Evolutionary conservation across 2,888 invertebrate species (phyloP).

Genomic region (Nemoura dubitans): DNA sequence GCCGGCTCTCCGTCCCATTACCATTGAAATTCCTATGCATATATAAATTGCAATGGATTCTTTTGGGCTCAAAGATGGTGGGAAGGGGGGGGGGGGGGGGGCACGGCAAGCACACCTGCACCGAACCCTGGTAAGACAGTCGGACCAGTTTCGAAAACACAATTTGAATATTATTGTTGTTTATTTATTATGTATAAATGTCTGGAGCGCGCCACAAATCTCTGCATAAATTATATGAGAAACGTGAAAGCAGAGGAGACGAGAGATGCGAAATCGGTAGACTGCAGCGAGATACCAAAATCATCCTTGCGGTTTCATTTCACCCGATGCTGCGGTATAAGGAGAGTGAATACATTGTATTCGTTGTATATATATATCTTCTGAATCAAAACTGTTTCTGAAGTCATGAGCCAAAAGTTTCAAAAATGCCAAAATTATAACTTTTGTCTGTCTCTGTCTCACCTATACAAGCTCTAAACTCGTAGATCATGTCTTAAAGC

Average conservation of each 20-base stretch:
- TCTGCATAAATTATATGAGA: neutral
- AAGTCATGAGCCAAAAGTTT: too few relatives aligned
- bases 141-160: neutral
- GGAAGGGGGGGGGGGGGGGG: neutral
- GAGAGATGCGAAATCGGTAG: too few relatives aligned
- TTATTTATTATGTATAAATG: conserved; percentile 3
- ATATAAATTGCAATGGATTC: conserved; percentile 12
- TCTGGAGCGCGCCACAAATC: neutral
- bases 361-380: too few relatives aligned
- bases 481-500: too few relatives aligned
- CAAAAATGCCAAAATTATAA: too few relatives aligned
- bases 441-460: too few relatives aligned
- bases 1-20: neutral
- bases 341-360: too few relatives aligned
- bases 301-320: too few relatives aligned
- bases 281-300: too few relatives aligned
- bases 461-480: too few relatives aligned
- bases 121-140: neutral
- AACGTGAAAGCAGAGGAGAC: neutral
- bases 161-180: conserved; percentile 12
- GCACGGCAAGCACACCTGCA: neutral
- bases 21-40: conserved; percentile 12
- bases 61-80: neutral
- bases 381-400: too few relatives aligned
- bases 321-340: too few relatives aligned